Percentiles rank a stretch among this genome's conserved stretches.
Evolutionary conservation across 2,797 vertebrate species (phyloP).

Genomic region (Anguilla megastoma): DNA sequence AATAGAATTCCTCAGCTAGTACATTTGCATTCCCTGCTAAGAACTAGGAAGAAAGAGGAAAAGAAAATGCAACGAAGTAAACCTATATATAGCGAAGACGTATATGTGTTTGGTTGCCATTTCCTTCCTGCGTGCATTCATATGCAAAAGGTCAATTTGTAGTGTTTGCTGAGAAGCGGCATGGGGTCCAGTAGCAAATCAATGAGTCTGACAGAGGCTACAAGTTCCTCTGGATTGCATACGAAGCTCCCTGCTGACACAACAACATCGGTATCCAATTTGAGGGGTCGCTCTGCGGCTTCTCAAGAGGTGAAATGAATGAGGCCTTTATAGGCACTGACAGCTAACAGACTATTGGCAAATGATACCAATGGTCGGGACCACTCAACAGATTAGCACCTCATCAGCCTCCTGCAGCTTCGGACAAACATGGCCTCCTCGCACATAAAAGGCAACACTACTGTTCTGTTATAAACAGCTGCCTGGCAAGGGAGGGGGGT

Average conservation of each 20-base stretch:
- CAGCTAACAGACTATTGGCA: constrained; percentile 42
- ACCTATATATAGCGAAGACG: background rate
- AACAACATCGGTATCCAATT: constrained; percentile 36
- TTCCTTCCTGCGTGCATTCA: constrained; percentile 30
- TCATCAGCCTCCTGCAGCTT: constrained; percentile 73
- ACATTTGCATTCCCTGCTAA: background rate
- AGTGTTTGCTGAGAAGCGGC: constrained; percentile 34
- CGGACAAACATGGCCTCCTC: constrained; percentile 68
- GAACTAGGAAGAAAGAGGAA: background rate
- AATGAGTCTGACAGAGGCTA: constrained; percentile 24
- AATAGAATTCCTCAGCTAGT: background rate
- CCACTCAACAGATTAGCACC: constrained; percentile 64
- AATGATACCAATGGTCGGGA: constrained; percentile 46
- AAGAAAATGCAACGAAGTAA: background rate
- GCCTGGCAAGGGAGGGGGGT: constrained; percentile 50
- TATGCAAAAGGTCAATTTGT: constrained; percentile 13
- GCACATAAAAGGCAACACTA: constrained; percentile 63
- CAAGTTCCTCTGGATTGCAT: constrained; percentile 35
- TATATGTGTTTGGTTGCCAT: background rate
- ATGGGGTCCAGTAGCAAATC: constrained; percentile 38
- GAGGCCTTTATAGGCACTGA: constrained; percentile 45
- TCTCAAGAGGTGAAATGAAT: constrained; percentile 45
- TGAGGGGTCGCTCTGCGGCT: constrained; percentile 36
- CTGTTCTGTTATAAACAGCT: constrained; percentile 71
- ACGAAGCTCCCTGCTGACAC: constrained; percentile 37